These are phyloP conservation scores for Apis dorsata DNA, from an alignment of 1,140 invertebrate species.

Conservation along the genomic window DNA sequence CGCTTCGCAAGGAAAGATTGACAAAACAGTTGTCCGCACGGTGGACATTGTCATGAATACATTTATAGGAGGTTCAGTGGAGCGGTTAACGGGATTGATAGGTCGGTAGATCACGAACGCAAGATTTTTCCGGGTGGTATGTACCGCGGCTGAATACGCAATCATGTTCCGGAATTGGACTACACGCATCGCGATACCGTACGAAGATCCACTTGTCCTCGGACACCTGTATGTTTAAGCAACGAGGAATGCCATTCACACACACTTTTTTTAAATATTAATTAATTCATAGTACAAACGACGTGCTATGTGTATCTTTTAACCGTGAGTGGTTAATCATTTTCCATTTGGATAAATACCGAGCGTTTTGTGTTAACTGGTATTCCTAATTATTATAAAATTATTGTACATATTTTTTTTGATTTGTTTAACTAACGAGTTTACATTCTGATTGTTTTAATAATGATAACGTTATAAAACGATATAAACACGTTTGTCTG, in stretches of 20 bases:
- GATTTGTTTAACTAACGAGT: too few relatives aligned
- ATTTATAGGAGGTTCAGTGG: conserved; percentile 47
- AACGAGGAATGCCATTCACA: neutral
- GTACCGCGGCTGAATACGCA: conserved; percentile 54
- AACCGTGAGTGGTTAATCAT: neutral
- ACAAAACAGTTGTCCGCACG: conserved; percentile 1
- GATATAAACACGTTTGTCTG: too few relatives aligned
- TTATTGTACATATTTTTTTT: too few relatives aligned
- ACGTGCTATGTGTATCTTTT: neutral
- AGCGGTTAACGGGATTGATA: conserved; percentile 58
- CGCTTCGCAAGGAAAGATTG: neutral
- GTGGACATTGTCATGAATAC: conserved; percentile 39
- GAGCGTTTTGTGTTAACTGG: neutral
- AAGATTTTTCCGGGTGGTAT: conserved; percentile 54
- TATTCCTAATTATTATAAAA: too few relatives aligned
- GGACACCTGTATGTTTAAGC: neutral
- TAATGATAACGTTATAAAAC: too few relatives aligned
- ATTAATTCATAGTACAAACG: neutral
- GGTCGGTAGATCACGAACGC: conserved; percentile 39
- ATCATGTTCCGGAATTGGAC: conserved; percentile 46
- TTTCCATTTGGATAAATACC: conserved; percentile 8
- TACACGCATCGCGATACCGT: conserved; percentile 35
- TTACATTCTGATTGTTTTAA: too few relatives aligned
- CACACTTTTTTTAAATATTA: too few relatives aligned
- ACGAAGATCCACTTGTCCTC: conserved; percentile 18